Base-by-base conservation (phyloP, 1,140 invertebrate genomes). In the Ceratina calcarata region DNA sequence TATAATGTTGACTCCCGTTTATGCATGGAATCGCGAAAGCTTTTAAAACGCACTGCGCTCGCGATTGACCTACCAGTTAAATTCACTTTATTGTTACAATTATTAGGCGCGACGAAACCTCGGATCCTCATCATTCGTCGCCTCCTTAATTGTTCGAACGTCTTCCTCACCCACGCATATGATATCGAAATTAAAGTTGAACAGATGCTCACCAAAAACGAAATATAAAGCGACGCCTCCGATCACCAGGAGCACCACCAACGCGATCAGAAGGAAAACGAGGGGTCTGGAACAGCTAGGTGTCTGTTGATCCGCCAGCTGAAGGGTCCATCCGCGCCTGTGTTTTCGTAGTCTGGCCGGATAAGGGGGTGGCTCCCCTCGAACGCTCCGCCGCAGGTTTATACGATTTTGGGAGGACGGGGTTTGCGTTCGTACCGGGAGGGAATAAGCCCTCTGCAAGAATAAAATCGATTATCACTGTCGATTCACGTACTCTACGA, bases 401-500 rank as follows among this genome's bases (percentile, higher is more conserved):
- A 89, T 89, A 45, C 91, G 90, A 86, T 93, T 93, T 76, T 93
- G 90, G 49, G 91, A 92, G 61, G 90, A 89, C 80, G 91, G 91
- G 20, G 90, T 92, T 32, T 91, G 90, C 62, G 88, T 89, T 79
- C 91, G 89, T 68, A 88, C 82, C 51, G 91, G 90, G 55, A 92
- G 82, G 79, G 92, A 92, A 83, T 92, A 92, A 8, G 91, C 90
- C 76, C 91, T 91, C 92, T 93, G 86, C 32, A 92, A 79, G 58
- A 22, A 8, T n/a, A 60, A 6, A 2, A 18, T 7, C 22, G 15
- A 62, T 72, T 16, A 0, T 15, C 15, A 16, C n/a, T n/a, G n/a
- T n/a, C n/a, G n/a, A n/a, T n/a, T n/a, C n/a, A n/a, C n/a, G n/a
- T n/a, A n/a, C 22, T 1, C 0, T 37, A 37, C 32, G 6, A 37